A percentile compares a stretch with the other conserved stretches of the same genome.
Conservation (phyloP, 2,888 invertebrate species). For the Clepsis dumicolana region DNA sequence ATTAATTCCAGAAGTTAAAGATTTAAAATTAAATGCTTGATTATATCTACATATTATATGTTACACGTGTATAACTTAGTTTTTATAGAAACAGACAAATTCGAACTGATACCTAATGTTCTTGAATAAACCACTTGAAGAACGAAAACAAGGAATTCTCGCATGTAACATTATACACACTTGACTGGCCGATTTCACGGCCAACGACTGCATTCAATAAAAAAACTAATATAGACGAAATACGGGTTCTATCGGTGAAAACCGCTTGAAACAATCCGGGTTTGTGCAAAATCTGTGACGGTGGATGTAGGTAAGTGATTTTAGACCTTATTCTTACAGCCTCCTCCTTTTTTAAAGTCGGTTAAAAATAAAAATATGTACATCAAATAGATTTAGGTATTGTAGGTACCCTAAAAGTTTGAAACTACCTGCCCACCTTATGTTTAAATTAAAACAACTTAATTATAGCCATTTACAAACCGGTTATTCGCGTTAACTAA, state of each 20-base stretch:
- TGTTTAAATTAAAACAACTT: background rate
- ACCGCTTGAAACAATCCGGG: slow-evolving; percentile 23
- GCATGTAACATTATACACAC: slow-evolving; percentile 58
- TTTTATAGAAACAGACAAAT: background rate
- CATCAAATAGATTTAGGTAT: background rate
- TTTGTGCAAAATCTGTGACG: background rate
- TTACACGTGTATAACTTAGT: slow-evolving; percentile 4
- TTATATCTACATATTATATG: background rate
- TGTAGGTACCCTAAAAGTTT: background rate
- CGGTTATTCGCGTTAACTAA: slow-evolving; percentile 7
- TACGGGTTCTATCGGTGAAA: slow-evolving; percentile 24
- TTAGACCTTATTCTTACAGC: no score
- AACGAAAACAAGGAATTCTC: slow-evolving; percentile 42
- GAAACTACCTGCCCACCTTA: background rate
- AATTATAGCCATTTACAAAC: slow-evolving; percentile 10
- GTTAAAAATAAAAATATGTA: background rate
- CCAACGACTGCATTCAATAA: slow-evolving; percentile 26
- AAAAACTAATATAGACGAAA: slow-evolving; percentile 23
- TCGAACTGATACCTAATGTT: slow-evolving; percentile 11
- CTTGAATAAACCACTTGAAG: slow-evolving; percentile 16
- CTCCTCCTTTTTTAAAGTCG: background rate
- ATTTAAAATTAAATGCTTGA: no score
- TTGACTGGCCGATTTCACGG: slow-evolving; percentile 53
- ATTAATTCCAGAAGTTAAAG: no score
- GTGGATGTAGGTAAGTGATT: background rate